Percentiles rank a stretch among this genome's conserved stretches.
These are phyloP conservation scores for Actenoides lindsayi DNA, from an alignment of 2,113 vertebrate genomes.

Conservation along the genomic window DNA sequence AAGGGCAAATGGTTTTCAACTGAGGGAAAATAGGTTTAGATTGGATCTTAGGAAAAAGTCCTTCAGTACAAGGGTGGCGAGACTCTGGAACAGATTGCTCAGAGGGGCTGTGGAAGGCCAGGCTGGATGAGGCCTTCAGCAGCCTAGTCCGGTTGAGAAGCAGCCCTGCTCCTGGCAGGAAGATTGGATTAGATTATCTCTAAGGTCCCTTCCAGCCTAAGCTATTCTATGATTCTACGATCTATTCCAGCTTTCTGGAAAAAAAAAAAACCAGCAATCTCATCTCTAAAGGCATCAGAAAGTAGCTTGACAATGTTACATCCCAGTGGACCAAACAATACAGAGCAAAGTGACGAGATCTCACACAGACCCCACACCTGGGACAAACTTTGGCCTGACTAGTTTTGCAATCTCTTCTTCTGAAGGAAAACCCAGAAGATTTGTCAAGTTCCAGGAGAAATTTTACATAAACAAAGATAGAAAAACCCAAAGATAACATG, in stretches of 20 bases:
- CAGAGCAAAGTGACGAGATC: background rate
- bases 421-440: background rate
- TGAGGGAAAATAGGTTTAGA: no score
- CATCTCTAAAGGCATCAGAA: conserved; percentile 9
- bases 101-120: no score
- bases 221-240: no score
- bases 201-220: no score
- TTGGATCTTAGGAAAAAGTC: no score
- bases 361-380: background rate
- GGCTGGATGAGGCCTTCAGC: no score
- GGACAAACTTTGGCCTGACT: background rate
- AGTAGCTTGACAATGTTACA: background rate
- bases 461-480: background rate
- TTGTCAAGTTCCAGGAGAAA: background rate
- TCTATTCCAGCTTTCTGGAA: background rate
- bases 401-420: background rate
- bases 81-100: no score
- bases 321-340: background rate
- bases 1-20: no score
- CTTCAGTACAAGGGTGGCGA: no score
- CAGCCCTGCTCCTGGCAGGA: no score
- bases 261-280: background rate
- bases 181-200: no score
- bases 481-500: background rate
- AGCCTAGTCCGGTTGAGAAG: no score